Evolutionary conservation across 2,797 vertebrate species (phyloP), one percentile per base, ranked within the genome.

Genomic region (Darevskia mixta): DNA sequence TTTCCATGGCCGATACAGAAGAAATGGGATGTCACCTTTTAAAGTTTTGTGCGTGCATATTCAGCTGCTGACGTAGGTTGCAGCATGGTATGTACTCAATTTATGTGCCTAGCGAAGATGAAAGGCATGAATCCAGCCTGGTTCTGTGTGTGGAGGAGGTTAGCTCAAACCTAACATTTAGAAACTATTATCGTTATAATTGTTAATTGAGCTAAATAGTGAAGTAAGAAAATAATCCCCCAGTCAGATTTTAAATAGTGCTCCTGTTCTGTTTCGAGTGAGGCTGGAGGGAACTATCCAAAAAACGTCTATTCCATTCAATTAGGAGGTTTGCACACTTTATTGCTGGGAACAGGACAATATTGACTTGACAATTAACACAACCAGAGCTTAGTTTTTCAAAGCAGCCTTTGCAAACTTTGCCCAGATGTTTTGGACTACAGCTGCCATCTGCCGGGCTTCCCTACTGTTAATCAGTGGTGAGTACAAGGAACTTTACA

Each of bases 81-180:
- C 27, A 85, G n/a, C 25, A 85, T 85, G 69, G 76, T 72, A 79
- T 88, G 41, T 61, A 71, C 43, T 69, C 45, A 38, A 41, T 43
- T 55, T 78, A 78, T 78, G 87, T 80, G 23, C 55, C 15, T 20
- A 13, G 55, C 7, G 38, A 75, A 88, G 82, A 85, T 80, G 76
- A 88, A 79, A 85, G 75, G 29, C 35, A 8, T 41, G 15, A 66
- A 29, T 66, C 15, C 5, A 75, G 66, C 20, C 81, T 79, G 20
- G 71, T 81, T 72, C 7, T 75, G 41, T 49, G 38, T 55, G 58
- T n/a, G 69, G 77, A 81, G 88, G 83, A 89, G 71, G 71, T 20
- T 76, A 66, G 27, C 85, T 81, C 55, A 76, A 76, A 35, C 69
- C 87, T 89, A 75, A 72, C 69, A 85, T 81, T 89, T 89, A 81